phyloP scores from a whole-genome alignment of 2,797 vertebrate species.

The Sitta carolinensis region DNA sequence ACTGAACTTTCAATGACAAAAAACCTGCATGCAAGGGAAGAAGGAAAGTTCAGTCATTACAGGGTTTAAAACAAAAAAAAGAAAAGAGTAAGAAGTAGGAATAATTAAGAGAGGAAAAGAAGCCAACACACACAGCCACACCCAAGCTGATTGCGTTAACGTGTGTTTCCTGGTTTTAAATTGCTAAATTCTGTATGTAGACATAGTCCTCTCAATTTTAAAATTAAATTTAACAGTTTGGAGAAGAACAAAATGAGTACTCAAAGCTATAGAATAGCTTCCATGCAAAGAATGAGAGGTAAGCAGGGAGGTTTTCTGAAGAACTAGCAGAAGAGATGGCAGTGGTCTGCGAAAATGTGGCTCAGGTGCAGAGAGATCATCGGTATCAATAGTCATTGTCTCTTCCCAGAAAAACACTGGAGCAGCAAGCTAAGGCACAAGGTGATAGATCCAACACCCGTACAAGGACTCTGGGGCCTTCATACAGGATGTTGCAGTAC shows the following conservation, averaged over 20 bases:
- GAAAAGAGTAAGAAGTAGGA: neutral
- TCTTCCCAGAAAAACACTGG: neutral
- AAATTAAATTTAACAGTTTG: neutral
- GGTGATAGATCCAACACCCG: neutral
- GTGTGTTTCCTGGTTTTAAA: neutral
- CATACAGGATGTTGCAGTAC: neutral
- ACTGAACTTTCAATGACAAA: neutral
- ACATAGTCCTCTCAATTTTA: neutral
- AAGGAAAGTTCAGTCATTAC: neutral
- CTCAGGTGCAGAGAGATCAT: accelerated
- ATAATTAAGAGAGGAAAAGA: neutral
- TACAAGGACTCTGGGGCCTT: neutral
- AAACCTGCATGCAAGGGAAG: accelerated
- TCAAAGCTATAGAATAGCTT: neutral
- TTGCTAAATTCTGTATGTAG: neutral
- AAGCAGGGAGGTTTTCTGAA: neutral
- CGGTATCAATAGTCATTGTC: accelerated
- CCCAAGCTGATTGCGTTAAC: neutral
- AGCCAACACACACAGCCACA: neutral
- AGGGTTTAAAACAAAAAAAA: neutral
- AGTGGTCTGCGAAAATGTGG: neutral
- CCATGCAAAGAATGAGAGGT: neutral
- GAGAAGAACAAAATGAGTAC: neutral
- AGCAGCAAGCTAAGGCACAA: neutral
- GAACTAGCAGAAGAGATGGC: neutral